These are phyloP conservation scores for Yponomeuta sedellus DNA, from an alignment of 2,888 invertebrate species.

Conservation along the genomic window DNA sequence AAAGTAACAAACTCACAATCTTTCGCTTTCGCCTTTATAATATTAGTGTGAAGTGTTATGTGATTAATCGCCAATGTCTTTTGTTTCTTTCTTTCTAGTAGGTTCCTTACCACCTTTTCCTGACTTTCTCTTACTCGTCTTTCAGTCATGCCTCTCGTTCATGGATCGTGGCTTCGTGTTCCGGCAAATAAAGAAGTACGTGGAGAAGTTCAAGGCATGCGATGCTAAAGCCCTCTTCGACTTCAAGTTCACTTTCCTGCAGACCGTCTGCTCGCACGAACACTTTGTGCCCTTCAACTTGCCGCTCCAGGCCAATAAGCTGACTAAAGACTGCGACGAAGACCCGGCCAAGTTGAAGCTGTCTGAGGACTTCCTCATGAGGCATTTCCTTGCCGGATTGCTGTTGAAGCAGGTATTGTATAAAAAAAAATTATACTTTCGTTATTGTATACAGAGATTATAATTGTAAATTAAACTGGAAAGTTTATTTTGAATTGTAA, in stretches of 20 bases:
- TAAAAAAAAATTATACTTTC: not conserved
- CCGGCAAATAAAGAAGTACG: constrained; percentile 88
- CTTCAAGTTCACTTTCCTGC: constrained; percentile 94
- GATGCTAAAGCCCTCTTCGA: constrained; percentile 89
- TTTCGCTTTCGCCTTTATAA: too few species aligned
- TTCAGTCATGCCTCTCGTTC: constrained; percentile 90
- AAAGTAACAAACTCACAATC: too few species aligned
- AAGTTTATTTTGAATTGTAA: too few species aligned
- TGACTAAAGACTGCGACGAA: constrained; percentile 56
- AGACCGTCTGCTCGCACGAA: constrained; percentile 94
- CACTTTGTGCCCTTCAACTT: constrained; percentile 96
- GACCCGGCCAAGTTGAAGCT: constrained; percentile 77
- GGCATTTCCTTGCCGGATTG: constrained; percentile 93
- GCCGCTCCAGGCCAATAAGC: constrained; percentile 82
- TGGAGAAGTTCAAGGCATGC: constrained; percentile 89
- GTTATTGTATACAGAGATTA: too few species aligned
- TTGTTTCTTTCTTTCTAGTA: not conserved
- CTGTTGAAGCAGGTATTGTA: constrained; percentile 82
- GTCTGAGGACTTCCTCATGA: constrained; percentile 89
- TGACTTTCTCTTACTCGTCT: constrained; percentile 22
- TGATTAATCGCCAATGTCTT: too few species aligned
- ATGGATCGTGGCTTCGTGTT: constrained; percentile 97
- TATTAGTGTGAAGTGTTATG: too few species aligned
- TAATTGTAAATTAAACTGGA: too few species aligned
- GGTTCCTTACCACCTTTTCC: not conserved